Conservation (phyloP, 2,113 vertebrate genomes). For the Pelvicachromis taeniatus region DNA sequence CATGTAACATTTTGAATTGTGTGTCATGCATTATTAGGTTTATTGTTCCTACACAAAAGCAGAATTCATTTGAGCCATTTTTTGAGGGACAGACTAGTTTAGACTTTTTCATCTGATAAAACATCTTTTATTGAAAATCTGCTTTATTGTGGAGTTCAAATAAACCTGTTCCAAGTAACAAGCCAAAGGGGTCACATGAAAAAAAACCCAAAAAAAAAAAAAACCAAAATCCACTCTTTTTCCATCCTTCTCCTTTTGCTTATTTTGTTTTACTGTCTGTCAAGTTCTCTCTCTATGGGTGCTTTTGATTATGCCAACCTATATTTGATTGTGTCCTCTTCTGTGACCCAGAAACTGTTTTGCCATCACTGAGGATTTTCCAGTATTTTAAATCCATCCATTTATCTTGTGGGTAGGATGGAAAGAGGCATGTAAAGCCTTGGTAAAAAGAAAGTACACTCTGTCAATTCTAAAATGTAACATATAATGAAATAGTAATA, state of each 20-base stretch:
- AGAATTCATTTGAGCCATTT: not conserved
- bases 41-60: not conserved
- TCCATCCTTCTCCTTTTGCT: not conserved
- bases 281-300: not conserved
- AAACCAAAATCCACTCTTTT: not conserved
- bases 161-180: not conserved
- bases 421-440: not conserved
- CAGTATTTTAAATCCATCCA: not conserved
- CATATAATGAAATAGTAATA: not conserved
- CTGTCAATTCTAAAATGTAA: not conserved
- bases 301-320: not conserved
- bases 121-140: rapidly evolving
- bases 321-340: not conserved
- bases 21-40: not conserved
- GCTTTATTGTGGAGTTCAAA: not conserved
- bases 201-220: no score
- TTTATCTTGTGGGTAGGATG: not conserved
- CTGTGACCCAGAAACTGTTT: not conserved
- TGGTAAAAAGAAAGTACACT: not conserved
- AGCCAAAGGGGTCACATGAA: not conserved
- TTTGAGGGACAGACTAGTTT: not conserved
- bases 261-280: not conserved
- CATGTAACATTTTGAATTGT: not conserved
- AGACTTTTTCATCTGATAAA: not conserved
- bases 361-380: not conserved